These are phyloP conservation scores for Malthinus flaveolus DNA, from an alignment of 2,888 invertebrate species.

Conservation along the genomic window DNA sequence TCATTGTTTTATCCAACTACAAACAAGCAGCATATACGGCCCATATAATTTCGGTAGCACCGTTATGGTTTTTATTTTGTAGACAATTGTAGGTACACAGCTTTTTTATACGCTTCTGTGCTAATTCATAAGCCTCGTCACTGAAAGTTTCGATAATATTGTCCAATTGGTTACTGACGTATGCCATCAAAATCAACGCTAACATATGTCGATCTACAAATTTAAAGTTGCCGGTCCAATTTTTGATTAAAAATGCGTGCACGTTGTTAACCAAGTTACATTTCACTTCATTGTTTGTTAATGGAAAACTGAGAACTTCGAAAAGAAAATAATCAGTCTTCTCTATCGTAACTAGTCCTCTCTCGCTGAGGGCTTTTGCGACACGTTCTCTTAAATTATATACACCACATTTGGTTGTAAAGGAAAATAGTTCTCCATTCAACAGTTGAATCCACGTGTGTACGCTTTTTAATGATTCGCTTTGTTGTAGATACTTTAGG, in stretches of 20 bases:
- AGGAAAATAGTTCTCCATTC: conserved; percentile 99
- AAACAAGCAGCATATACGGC: conserved; percentile 98
- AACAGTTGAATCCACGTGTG: conserved; percentile 99
- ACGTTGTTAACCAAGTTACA: conserved; percentile 95
- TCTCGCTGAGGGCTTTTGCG: conserved; percentile 98
- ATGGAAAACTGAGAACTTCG: conserved; percentile 99
- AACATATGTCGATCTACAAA: conserved; percentile 95
- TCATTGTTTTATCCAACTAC: too few relatives aligned
- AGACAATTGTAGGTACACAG: conserved; percentile 96
- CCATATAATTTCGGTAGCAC: conserved; percentile 93
- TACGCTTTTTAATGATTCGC: conserved; percentile 88
- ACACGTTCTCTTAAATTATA: conserved; percentile 98
- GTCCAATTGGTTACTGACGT: conserved; percentile 97
- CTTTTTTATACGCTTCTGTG: conserved; percentile 94
- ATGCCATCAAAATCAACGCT: conserved; percentile 91
- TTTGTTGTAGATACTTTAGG: conserved; percentile 95
- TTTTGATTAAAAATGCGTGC: conserved; percentile 93
- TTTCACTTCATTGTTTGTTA: conserved; percentile 93
- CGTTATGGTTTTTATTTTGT: conserved; percentile 85
- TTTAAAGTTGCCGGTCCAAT: conserved; percentile 96
- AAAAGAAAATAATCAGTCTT: conserved; percentile 99
- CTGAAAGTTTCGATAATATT: conserved; percentile 98
- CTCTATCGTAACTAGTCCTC: conserved; percentile 97
- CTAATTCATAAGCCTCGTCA: conserved; percentile 96
- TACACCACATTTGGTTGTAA: conserved; percentile 96